Conservation (phyloP, 2,113 vertebrate species). For the Brachypteracias leptosomus region DNA sequence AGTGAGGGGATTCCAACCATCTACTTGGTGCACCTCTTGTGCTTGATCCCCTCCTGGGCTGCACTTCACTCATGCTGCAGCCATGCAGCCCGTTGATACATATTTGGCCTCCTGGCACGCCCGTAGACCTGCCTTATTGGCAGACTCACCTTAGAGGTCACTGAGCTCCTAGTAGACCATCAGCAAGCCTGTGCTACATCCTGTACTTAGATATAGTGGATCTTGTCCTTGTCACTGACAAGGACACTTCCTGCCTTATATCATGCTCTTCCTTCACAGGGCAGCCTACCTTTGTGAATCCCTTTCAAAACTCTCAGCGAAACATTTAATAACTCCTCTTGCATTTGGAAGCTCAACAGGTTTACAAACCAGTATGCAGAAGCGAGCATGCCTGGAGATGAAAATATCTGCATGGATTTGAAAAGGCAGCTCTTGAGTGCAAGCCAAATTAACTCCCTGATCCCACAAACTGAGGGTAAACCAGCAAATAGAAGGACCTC, state of each 20-base stretch:
- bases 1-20: neutral
- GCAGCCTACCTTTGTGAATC: neutral
- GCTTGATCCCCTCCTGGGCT: neutral
- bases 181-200: neutral
- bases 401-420: neutral
- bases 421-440: neutral
- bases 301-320: neutral
- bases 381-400: neutral
- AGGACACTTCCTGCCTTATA: neutral
- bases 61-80: too few species aligned
- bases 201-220: too few species aligned
- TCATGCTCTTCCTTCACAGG: neutral
- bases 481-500: neutral
- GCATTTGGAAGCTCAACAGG: neutral
- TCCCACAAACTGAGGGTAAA: neutral
- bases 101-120: neutral
- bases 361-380: neutral
- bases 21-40: neutral
- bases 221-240: neutral
- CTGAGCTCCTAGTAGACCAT: neutral
- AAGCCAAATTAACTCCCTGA: neutral
- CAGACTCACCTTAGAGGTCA: neutral
- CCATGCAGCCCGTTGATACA: accelerated
- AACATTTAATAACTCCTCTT: neutral
- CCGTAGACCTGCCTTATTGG: neutral